These are phyloP conservation scores for Panagrolaimus sp. DNA, from an alignment of 1,140 invertebrate species.

Conservation along the genomic window DNA sequence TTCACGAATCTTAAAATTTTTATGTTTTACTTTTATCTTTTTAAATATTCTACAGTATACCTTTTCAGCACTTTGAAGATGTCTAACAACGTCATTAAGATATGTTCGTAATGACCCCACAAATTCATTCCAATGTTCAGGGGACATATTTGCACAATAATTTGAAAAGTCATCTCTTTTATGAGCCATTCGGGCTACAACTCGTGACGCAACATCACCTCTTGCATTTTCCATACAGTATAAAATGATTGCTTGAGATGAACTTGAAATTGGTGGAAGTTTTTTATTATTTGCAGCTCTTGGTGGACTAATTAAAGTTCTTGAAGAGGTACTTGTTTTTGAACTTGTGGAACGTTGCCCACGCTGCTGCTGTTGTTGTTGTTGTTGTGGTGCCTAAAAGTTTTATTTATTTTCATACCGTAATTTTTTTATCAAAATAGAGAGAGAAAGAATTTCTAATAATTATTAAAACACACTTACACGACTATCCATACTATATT, in stretches of 20 bases:
- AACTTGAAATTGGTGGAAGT: conserved; percentile 16
- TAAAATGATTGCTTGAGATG: conserved; percentile 37
- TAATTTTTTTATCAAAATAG: neutral
- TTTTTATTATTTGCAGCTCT: conserved; percentile 10
- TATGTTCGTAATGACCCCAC: conserved; percentile 35
- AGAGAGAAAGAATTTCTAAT: neutral
- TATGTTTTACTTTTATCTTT: neutral
- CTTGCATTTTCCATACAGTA: conserved; percentile 47
- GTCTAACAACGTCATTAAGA: conserved; percentile 34
- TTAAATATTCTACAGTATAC: conserved; percentile 16
- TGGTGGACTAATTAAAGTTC: conserved; percentile 18
- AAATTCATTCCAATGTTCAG: conserved; percentile 37
- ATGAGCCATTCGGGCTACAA: conserved; percentile 40
- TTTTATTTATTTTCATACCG: neutral
- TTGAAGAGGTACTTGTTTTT: conserved; percentile 12
- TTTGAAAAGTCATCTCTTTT: conserved; percentile 43
- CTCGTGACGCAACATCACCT: conserved; percentile 37
- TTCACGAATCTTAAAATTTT: conserved; percentile 32
- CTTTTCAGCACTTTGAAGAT: conserved; percentile 45
- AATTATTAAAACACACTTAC: neutral
- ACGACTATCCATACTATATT: neutral
- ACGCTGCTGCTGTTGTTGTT: too few relatives aligned
- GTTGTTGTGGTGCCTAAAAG: neutral
- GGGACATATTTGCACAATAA: conserved; percentile 34
- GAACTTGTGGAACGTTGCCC: conserved; percentile 18